A percentile compares a stretch with the other conserved stretches of the same genome.
These are phyloP conservation scores for Catocala nupta DNA, from an alignment of 2,888 invertebrate species.

Conservation along the genomic window DNA sequence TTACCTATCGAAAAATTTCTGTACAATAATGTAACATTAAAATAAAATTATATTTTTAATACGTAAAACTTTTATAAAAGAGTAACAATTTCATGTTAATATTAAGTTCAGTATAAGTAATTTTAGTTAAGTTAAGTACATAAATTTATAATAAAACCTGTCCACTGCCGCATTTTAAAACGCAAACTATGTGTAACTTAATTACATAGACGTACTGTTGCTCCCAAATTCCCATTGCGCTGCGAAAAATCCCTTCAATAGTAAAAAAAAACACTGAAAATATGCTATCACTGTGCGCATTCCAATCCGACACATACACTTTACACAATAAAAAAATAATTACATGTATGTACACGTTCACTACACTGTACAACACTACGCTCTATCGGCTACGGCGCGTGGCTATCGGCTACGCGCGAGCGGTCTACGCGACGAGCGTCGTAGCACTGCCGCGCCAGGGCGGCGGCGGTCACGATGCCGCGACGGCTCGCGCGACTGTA, in stretches of 20 bases:
- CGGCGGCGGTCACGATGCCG: conserved; percentile 57
- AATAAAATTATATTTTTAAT: no score
- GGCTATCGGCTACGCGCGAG: conserved; percentile 70
- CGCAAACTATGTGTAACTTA: conserved; percentile 25
- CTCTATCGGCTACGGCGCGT: conserved; percentile 68
- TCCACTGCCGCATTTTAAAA: conserved; percentile 11
- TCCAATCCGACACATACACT: conserved; percentile 59
- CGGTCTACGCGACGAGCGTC: conserved; percentile 79
- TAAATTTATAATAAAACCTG: not conserved
- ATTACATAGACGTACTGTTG: conserved; percentile 35
- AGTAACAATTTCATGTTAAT: no score
- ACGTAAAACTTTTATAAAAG: no score
- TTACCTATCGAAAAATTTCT: conserved; percentile 18
- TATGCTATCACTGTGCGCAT: conserved; percentile 50
- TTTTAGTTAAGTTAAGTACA: no score
- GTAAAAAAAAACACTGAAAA: conserved; percentile 9
- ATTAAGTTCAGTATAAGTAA: no score
- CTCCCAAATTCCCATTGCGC: conserved; percentile 29
- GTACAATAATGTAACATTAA: no score
- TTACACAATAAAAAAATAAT: conserved; percentile 56
- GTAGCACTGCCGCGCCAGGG: conserved; percentile 79
- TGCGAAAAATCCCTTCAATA: conserved; percentile 17
- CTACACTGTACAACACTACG: conserved; percentile 63
- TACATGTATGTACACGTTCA: conserved; percentile 73
- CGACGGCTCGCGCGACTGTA: conserved; percentile 58